Base-by-base conservation (phyloP, 2,797 vertebrate genomes). In the Sylvilagus floridanus region DNA sequence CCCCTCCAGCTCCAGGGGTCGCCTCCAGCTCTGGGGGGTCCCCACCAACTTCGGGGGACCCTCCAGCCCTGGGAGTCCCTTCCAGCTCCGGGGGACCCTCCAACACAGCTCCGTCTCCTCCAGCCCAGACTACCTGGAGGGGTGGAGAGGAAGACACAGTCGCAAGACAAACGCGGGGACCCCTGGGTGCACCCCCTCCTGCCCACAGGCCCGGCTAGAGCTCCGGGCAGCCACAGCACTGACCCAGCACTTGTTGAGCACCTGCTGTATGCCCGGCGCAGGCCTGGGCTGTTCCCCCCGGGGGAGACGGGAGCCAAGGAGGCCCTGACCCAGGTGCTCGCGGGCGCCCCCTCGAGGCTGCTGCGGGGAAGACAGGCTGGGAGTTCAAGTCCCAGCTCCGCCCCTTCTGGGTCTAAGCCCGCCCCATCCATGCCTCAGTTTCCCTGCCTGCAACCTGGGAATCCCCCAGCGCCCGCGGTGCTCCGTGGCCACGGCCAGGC, bases 91-190 rank as follows among this genome's bases (percentile, higher is more conserved):
- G 47, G 11, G 0, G 30, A 60, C 16, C 63, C 66, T n/a, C 0
- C 19, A 17, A 22, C 94, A 76, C 28, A 42, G 37, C 37, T 90
- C 91, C 1, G 1, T 5, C 0, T 81, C 42, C 77, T 85, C 65
- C 78, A 84, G 17, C 32, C 37, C 62, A 42, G 73, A 32, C 81
- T 96, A 96, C 93, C 96, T 97, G 86, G 54, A 7, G 71, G 50
- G 4, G 10, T 22, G 68, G 35, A 85, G 37, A 84, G 32, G 47
- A 69, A 68, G 75, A 76, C 28, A 37, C 72, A 24, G 13, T 30
- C 69, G 11, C 32, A 85, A 63, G n/a, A 9, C 52, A 22, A 4
- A 42, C 0, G 2, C 8, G 17, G 52, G 42, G 7, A 42, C 42
- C 42, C 42, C 42, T 42, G 54, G 54, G 19, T 16, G 54, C 54